These are phyloP conservation scores for Trissolcus brochymenae DNA, from an alignment of 2,888 invertebrate species.

Conservation along the genomic window DNA sequence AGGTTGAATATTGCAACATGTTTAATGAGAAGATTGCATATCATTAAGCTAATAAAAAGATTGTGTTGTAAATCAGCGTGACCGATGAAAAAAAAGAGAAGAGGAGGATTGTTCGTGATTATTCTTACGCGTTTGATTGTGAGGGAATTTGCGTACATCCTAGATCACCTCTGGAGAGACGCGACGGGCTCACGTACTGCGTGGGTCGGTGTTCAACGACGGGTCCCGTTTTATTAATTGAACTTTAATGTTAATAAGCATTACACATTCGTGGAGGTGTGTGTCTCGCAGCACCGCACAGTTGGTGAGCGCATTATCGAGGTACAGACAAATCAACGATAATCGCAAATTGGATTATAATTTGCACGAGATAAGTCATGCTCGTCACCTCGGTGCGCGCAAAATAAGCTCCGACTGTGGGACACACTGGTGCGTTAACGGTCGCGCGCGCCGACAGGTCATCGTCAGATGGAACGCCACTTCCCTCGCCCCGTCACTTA, in stretches of 20 bases:
- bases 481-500: slow-evolving; percentile 67
- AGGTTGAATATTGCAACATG: background rate
- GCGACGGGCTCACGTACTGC: slow-evolving; percentile 40
- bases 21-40: too few relatives aligned
- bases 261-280: slow-evolving; percentile 14
- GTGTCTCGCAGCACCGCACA: background rate
- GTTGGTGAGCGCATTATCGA: slow-evolving; percentile 22
- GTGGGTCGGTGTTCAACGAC: slow-evolving; percentile 27
- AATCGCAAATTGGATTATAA: slow-evolving; percentile 76
- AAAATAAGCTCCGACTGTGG: slow-evolving; percentile 61
- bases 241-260: slow-evolving; percentile 51
- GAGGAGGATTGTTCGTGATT: too few relatives aligned
- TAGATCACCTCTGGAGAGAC: background rate
- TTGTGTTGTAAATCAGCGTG: too few relatives aligned
- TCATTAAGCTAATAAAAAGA: too few relatives aligned
- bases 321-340: slow-evolving; percentile 64
- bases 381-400: slow-evolving; percentile 71
- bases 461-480: slow-evolving; percentile 35
- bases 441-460: slow-evolving; percentile 44
- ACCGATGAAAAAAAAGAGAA: too few relatives aligned
- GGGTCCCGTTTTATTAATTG: slow-evolving; percentile 36
- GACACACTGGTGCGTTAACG: slow-evolving; percentile 36
- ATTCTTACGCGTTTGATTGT: background rate
- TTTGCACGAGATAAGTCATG: slow-evolving; percentile 75
- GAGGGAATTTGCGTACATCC: slow-evolving; percentile 13